Evolutionary conservation across 2,113 vertebrate species (phyloP).

Genomic region (Scophthalmus maximus): DNA sequence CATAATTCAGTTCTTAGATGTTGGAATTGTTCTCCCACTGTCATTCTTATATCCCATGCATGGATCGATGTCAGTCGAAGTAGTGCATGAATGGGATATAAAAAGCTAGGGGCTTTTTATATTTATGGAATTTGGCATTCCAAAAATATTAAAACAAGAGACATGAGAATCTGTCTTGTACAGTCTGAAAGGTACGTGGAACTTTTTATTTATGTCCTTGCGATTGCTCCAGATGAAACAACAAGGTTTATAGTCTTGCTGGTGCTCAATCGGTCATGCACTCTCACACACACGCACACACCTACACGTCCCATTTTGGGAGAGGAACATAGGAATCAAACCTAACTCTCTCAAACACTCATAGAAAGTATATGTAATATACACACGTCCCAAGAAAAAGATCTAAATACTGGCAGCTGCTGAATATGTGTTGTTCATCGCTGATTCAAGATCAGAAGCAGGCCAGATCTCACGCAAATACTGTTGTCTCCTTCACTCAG

Average conservation of each 20-base stretch:
- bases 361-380: conserved; percentile 38
- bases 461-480: conserved; percentile 9
- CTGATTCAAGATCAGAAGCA: conserved; percentile 12
- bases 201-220: conserved; percentile 20
- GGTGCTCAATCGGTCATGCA: not conserved
- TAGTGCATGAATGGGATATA: not conserved
- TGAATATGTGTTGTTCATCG: conserved; percentile 19
- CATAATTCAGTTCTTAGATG: conserved; percentile 1
- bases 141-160: no score
- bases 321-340: conserved; percentile 23
- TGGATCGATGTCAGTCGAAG: not conserved
- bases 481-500: conserved; percentile 56
- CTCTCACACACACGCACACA: conserved; percentile 26
- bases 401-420: conserved; percentile 1
- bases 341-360: conserved; percentile 35
- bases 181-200: conserved; percentile 3
- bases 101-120: not conserved
- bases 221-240: conserved; percentile 17
- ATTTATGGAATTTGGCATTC: not conserved
- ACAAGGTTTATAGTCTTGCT: conserved; percentile 21
- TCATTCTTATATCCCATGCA: not conserved
- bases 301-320: conserved; percentile 24
- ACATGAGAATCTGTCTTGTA: not conserved
- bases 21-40: conserved; percentile 2
- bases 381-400: conserved; percentile 12